Evolutionary conservation across 2,797 vertebrate species (phyloP).

Genomic region (Lacerta viridis): DNA sequence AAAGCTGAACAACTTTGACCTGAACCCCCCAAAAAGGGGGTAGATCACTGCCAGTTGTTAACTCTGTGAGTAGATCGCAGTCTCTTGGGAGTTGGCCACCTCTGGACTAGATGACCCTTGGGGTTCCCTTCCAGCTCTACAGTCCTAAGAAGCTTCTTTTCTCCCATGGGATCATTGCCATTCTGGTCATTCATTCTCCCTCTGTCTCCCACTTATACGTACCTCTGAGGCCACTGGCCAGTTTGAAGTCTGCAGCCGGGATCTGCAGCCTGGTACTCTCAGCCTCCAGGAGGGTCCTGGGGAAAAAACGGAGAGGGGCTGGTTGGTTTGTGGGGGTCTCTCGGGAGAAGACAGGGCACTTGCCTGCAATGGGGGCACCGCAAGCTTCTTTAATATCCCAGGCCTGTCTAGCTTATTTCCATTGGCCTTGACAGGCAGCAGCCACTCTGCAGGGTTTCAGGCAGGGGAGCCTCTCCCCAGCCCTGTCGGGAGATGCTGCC

Average conservation of each 20-base stretch:
- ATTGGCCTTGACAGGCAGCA: no score
- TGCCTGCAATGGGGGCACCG: no score
- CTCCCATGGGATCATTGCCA: background rate
- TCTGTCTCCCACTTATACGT: background rate
- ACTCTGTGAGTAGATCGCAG: no score
- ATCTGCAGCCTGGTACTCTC: constrained; percentile 80
- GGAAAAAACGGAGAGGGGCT: constrained; percentile 27
- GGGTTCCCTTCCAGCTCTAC: background rate
- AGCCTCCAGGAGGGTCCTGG: constrained; percentile 82
- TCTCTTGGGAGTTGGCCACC: no score
- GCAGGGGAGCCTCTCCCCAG: no score
- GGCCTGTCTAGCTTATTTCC: no score
- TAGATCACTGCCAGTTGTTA: no score
- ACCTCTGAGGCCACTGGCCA: constrained; percentile 64
- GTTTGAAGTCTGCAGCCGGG: constrained; percentile 54
- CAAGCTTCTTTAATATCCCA: background rate
- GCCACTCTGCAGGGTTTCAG: no score
- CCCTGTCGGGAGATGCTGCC: no score
- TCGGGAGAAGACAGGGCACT: background rate
- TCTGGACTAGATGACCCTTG: background rate
- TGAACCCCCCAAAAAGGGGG: no score
- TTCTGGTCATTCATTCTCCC: background rate
- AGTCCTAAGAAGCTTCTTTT: background rate
- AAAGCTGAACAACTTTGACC: no score
- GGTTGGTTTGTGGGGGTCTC: background rate